phyloP scores from a whole-genome alignment of 2,888 invertebrate genomes.

The Esperia sulphurella region DNA sequence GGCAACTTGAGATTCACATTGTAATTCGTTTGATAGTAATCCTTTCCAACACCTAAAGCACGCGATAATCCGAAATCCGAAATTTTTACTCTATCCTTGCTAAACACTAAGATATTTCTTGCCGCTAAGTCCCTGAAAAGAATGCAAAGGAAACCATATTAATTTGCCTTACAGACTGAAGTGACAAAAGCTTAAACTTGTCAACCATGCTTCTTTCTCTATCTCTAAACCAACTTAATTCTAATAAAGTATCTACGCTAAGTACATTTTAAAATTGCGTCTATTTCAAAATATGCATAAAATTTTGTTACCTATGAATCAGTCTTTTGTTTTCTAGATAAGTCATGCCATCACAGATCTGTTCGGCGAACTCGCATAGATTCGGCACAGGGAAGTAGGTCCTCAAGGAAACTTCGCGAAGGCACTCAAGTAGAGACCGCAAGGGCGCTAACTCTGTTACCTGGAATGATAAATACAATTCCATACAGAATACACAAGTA shows the following conservation, averaged over 20 bases:
- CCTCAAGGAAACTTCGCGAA: conserved; percentile 94
- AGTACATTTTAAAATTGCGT: no score
- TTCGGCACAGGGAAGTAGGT: conserved; percentile 95
- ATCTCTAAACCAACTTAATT: no score
- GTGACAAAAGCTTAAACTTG: no score
- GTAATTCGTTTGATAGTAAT: conserved; percentile 99
- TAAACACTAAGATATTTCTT: conserved; percentile 97
- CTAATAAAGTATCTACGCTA: no score
- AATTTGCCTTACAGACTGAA: neutral
- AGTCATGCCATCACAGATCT: conserved; percentile 98
- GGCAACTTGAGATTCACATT: conserved; percentile 98
- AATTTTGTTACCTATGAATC: conserved; percentile 84
- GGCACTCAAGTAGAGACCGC: conserved; percentile 95
- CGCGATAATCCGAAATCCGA: conserved; percentile 98
- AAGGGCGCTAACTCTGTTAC: conserved; percentile 97
- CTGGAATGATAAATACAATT: conserved; percentile 56
- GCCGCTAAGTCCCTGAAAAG: conserved; percentile 95
- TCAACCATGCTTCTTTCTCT: no score
- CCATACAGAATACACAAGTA: no score
- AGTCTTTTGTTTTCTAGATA: conserved; percentile 97
- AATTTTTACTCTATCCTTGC: conserved; percentile 97
- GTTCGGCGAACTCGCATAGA: conserved; percentile 96
- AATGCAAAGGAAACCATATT: no score
- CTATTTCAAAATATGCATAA: neutral
- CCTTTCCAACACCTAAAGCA: conserved; percentile 97